A percentile compares a stretch with the other conserved stretches of the same genome.
Conservation (phyloP, 2,113 vertebrate genomes). For the Puffinus mauretanicus region DNA sequence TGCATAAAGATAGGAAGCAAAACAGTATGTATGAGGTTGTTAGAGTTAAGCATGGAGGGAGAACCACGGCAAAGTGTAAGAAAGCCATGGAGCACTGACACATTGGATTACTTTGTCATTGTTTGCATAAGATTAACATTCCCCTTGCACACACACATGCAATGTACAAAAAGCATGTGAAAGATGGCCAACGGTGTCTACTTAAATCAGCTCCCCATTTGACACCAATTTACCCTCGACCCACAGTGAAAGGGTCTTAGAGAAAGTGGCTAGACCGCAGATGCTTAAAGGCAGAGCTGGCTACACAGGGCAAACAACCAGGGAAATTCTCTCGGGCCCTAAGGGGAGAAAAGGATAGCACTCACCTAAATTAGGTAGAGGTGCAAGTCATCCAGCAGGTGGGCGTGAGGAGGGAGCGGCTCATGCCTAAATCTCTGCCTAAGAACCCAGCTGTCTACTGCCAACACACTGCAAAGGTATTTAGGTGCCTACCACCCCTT, state of each 20-base stretch:
- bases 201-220: background rate
- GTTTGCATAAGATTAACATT: background rate
- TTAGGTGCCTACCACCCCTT: background rate
- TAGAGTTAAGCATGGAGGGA: background rate
- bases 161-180: background rate
- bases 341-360: background rate
- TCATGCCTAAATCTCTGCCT: background rate
- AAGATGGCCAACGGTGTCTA: background rate
- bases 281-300: background rate
- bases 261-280: background rate
- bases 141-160: background rate
- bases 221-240: background rate
- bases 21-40: background rate
- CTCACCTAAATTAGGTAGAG: conserved; percentile 19
- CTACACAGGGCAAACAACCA: background rate
- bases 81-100: background rate
- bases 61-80: background rate
- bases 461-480: conserved; percentile 4
- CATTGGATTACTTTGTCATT: background rate
- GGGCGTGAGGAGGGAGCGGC: conserved; percentile 10
- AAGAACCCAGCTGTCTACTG: background rate
- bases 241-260: background rate
- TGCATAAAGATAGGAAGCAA: background rate
- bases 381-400: conserved; percentile 17
- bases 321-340: conserved; percentile 15